These are phyloP conservation scores for Eristalis intricaria DNA, from an alignment of 2,888 invertebrate species.

Conservation along the genomic window DNA sequence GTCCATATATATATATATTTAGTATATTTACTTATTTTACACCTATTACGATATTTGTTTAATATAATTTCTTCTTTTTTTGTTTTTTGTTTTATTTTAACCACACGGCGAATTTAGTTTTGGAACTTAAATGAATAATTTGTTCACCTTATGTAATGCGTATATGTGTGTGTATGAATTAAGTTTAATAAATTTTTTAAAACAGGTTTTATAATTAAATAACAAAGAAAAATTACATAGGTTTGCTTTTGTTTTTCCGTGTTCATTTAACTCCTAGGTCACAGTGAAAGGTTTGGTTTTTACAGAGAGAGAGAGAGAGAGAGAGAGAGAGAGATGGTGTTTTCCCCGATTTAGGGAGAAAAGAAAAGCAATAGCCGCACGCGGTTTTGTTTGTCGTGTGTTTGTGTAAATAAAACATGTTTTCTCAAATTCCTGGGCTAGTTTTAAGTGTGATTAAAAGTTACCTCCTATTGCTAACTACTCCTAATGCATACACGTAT, in stretches of 20 bases:
- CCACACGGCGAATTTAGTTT: constrained; percentile 45
- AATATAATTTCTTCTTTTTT: neutral
- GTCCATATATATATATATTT: constrained; percentile 21
- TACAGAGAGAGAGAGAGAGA: constrained; percentile 12
- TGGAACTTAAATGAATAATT: constrained; percentile 47
- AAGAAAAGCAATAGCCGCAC: constrained; percentile 38
- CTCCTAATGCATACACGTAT: constrained; percentile 16
- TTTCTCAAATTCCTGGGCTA: constrained; percentile 45
- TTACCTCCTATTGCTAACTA: constrained; percentile 52
- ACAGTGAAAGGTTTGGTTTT: constrained; percentile 54
- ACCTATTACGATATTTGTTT: constrained; percentile 36
- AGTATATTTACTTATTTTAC: constrained; percentile 46
- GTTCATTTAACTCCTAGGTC: constrained; percentile 49
- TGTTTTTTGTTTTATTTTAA: constrained; percentile 28
- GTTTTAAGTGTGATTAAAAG: constrained; percentile 34
- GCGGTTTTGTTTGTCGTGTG: neutral
- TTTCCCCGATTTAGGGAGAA: constrained; percentile 11
- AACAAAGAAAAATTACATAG: constrained; percentile 59
- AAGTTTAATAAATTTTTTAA: constrained; percentile 40
- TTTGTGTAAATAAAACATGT: constrained; percentile 1
- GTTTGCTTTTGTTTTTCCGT: constrained; percentile 33
- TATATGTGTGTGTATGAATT: constrained; percentile 33
- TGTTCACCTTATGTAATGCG: constrained; percentile 29
- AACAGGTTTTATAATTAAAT: constrained; percentile 61
- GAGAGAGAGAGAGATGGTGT: constrained; percentile 9